phyloP scores from a whole-genome alignment of 2,888 invertebrate species.

The Ypsolopha sequella region DNA sequence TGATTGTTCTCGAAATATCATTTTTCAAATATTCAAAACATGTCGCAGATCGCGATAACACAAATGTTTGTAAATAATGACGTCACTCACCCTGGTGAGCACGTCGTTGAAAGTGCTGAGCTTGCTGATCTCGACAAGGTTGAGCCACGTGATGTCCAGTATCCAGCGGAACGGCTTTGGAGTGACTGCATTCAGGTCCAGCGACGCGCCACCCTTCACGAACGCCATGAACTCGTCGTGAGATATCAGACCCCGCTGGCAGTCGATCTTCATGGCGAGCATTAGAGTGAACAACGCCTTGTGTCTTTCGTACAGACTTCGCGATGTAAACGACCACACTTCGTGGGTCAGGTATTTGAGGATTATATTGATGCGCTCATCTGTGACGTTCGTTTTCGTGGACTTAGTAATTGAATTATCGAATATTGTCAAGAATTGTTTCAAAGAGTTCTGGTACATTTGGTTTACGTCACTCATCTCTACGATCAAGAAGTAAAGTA shows the following conservation, averaged over 20 bases:
- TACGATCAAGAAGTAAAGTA: constrained; percentile 94
- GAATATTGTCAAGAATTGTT: constrained; percentile 94
- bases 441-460: constrained; percentile 97
- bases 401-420: constrained; percentile 95
- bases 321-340: constrained; percentile 92
- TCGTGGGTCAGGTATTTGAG: constrained; percentile 90
- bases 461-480: constrained; percentile 97
- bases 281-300: constrained; percentile 94
- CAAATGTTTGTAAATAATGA: no score
- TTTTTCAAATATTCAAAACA: no score
- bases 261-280: constrained; percentile 95
- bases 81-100: constrained; percentile 73
- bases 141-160: constrained; percentile 95
- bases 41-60: no score
- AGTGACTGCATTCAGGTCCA: constrained; percentile 91
- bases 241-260: constrained; percentile 83
- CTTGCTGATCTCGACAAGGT: constrained; percentile 93
- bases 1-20: no score
- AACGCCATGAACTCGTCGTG: constrained; percentile 95
- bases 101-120: constrained; percentile 84
- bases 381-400: constrained; percentile 84
- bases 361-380: constrained; percentile 90
- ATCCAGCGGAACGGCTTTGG: constrained; percentile 97
- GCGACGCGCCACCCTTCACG: constrained; percentile 95
- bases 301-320: constrained; percentile 94